Conservation (phyloP, 2,113 vertebrate species). For the Mellivora capensis region DNA sequence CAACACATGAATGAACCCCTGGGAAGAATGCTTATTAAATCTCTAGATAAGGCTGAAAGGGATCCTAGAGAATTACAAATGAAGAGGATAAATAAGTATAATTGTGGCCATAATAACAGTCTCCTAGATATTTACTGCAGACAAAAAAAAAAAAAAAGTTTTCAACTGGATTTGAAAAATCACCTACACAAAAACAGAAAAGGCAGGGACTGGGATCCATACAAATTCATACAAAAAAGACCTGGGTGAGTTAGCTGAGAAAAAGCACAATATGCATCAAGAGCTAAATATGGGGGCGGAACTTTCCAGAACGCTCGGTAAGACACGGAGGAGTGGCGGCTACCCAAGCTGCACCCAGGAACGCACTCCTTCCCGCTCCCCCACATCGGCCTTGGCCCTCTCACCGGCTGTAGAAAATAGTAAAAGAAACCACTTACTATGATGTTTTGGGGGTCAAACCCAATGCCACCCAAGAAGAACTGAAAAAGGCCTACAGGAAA, state of each 20-base stretch:
- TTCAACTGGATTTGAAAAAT: slow-evolving; percentile 1
- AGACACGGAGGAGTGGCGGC: no score
- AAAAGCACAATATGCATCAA: neutral
- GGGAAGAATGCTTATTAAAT: neutral
- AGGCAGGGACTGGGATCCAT: neutral
- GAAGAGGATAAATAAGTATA: neutral
- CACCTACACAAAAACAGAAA: neutral
- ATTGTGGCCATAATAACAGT: neutral
- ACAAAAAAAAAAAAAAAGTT: neutral
- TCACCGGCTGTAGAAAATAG: no score
- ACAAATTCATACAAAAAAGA: neutral
- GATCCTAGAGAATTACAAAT: neutral
- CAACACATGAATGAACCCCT: neutral
- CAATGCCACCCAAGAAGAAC: no score
- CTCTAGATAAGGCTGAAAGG: neutral
- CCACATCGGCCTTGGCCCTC: no score
- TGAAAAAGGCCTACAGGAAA: no score
- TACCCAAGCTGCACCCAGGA: no score
- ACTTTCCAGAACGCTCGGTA: no score
- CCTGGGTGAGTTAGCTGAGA: neutral
- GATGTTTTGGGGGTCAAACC: no score
- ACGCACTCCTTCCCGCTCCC: no score
- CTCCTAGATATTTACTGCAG: neutral
- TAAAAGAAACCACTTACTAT: no score
- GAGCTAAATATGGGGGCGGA: neutral